Evolutionary conservation across 2,113 vertebrate species (phyloP).

Genomic region (Atractosteus spatula): DNA sequence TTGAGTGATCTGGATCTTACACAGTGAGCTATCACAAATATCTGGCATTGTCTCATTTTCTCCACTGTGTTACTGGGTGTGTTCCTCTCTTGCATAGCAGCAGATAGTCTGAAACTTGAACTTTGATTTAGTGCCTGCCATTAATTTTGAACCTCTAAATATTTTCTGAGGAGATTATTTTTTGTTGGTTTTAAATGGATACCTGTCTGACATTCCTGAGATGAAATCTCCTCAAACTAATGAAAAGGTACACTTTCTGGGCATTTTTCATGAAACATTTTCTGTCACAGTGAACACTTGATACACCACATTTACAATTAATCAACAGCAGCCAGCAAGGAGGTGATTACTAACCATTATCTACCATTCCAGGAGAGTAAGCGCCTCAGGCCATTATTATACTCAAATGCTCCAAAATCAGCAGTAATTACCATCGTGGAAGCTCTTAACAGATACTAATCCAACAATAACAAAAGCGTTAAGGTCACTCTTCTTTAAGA

Average conservation of each 20-base stretch:
- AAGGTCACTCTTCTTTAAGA: background rate
- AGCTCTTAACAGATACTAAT: background rate
- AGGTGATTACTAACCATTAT: slow-evolving; percentile 7
- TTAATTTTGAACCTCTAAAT: background rate
- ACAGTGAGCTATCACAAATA: too few species aligned
- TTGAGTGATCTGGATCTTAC: too few species aligned
- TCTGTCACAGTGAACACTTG: background rate
- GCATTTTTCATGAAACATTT: background rate
- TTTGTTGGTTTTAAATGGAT: too few species aligned
- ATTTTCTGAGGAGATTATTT: background rate
- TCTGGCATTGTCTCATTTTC: too few species aligned
- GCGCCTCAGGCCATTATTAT: background rate
- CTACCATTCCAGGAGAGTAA: background rate
- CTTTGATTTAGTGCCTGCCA: background rate
- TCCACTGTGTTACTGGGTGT: too few species aligned
- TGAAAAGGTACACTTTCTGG: too few species aligned
- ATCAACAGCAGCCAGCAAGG: background rate
- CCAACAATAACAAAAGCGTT: background rate
- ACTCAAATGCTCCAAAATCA: background rate
- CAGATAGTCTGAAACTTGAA: background rate
- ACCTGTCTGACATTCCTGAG: too few species aligned
- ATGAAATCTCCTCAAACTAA: too few species aligned
- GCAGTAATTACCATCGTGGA: background rate
- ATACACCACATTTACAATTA: background rate
- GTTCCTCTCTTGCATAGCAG: too few species aligned